Conservation (phyloP, 2,888 invertebrate genomes). For the Pomacea canaliculata region DNA sequence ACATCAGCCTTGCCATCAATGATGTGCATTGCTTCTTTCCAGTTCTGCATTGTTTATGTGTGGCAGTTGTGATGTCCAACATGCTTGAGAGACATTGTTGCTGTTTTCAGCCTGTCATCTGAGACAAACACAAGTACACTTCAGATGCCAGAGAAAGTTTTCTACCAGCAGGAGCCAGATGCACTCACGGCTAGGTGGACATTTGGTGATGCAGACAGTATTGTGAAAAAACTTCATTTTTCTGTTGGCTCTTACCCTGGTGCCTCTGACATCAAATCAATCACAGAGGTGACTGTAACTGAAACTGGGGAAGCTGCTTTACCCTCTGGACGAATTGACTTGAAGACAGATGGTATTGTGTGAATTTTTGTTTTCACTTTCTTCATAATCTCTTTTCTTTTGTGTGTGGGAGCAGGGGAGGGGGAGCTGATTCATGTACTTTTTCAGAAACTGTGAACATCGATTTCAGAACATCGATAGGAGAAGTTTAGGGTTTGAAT, state of each 20-base stretch:
- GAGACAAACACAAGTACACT: background rate
- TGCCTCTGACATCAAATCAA: conserved; percentile 23
- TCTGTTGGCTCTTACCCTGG: conserved; percentile 38
- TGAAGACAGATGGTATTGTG: conserved; percentile 23
- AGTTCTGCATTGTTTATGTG: no score
- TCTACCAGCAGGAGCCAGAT: conserved; percentile 32
- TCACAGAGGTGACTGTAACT: conserved; percentile 2
- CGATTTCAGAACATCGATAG: no score
- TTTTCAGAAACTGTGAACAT: no score
- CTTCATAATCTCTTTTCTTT: no score
- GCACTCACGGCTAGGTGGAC: conserved; percentile 32
- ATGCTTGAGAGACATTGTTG: no score
- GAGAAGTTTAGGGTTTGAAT: no score
- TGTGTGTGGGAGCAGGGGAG: no score
- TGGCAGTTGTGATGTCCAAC: no score
- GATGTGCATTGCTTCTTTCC: no score
- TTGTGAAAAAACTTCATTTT: conserved; percentile 25
- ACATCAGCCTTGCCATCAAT: no score
- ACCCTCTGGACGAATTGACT: conserved; percentile 19
- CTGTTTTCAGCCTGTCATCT: background rate
- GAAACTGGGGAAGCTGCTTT: conserved; percentile 26
- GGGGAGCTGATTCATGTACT: no score
- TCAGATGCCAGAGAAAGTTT: background rate
- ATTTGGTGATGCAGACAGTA: conserved; percentile 27
- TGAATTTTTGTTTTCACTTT: no score